phyloP scores from a whole-genome alignment of 2,888 invertebrate genomes.

The Acrobasis suavella region DNA sequence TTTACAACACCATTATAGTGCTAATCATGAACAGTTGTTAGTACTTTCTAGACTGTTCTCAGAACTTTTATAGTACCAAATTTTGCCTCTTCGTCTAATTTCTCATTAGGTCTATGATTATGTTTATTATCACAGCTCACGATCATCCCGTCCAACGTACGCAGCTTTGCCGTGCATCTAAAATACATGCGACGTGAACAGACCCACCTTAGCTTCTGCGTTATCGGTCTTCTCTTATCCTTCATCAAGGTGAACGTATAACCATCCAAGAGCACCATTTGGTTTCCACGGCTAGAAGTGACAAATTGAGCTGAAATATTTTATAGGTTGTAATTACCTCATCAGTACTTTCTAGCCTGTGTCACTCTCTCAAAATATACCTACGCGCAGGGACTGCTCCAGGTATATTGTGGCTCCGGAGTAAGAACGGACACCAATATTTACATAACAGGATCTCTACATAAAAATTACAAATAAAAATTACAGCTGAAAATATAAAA shows the following conservation, averaged over 20 bases:
- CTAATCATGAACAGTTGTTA: too few relatives aligned
- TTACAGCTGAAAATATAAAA: too few relatives aligned
- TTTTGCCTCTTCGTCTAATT: not conserved
- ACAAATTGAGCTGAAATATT: slow-evolving; percentile 28
- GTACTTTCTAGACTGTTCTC: not conserved
- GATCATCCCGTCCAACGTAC: slow-evolving; percentile 27
- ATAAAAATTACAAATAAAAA: too few relatives aligned
- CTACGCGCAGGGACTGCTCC: too few relatives aligned
- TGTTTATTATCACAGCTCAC: slow-evolving; percentile 8
- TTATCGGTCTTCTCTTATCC: slow-evolving; percentile 17
- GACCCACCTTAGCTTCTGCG: slow-evolving; percentile 28
- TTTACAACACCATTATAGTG: too few relatives aligned
- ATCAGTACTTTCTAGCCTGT: too few relatives aligned
- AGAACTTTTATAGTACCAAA: not conserved
- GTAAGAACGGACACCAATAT: too few relatives aligned
- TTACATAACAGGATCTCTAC: too few relatives aligned
- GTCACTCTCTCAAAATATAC: too few relatives aligned
- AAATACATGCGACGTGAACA: slow-evolving; percentile 30
- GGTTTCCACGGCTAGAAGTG: slow-evolving; percentile 27
- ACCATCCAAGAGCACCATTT: slow-evolving; percentile 26
- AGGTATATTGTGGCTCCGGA: too few relatives aligned
- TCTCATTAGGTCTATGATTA: slow-evolving; percentile 1
- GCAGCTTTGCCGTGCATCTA: slow-evolving; percentile 31
- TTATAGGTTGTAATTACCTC: too few relatives aligned
- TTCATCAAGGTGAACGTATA: slow-evolving; percentile 21